phyloP scores from a whole-genome alignment of 2,113 vertebrate species.

The Petrocephalus zakoni region DNA sequence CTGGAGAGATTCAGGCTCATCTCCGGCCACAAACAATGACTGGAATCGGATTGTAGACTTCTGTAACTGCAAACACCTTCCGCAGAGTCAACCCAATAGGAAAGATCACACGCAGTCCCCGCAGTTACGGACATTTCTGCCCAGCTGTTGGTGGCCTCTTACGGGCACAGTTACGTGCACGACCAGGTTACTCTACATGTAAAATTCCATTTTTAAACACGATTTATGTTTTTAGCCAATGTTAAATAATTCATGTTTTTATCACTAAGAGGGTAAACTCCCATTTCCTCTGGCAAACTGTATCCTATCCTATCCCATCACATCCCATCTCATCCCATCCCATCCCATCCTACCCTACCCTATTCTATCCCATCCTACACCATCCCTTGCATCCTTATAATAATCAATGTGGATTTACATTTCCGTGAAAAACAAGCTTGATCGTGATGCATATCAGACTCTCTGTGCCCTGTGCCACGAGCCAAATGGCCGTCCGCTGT shows the following conservation, averaged over 20 bases:
- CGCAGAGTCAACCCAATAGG: neutral
- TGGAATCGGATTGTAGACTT: slow-evolving; percentile 24
- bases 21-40: slow-evolving; percentile 21
- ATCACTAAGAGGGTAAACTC: neutral
- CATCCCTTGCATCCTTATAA: no score
- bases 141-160: neutral
- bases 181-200: neutral
- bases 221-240: neutral
- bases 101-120: neutral
- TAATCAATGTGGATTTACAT: neutral
- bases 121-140: neutral
- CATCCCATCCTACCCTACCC: neutral
- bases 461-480: neutral
- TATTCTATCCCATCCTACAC: neutral
- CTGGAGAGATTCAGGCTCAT: slow-evolving; percentile 20
- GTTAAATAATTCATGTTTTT: neutral
- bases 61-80: slow-evolving; percentile 21
- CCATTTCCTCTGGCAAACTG: neutral
- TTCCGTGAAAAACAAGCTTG: neutral
- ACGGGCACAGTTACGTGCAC: neutral
- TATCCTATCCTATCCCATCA: neutral
- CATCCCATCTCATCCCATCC: neutral
- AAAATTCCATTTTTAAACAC: neutral
- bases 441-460: neutral
- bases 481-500: neutral